Conservation (phyloP, 2,113 vertebrate genomes). For the Halichoerus grypus region DNA sequence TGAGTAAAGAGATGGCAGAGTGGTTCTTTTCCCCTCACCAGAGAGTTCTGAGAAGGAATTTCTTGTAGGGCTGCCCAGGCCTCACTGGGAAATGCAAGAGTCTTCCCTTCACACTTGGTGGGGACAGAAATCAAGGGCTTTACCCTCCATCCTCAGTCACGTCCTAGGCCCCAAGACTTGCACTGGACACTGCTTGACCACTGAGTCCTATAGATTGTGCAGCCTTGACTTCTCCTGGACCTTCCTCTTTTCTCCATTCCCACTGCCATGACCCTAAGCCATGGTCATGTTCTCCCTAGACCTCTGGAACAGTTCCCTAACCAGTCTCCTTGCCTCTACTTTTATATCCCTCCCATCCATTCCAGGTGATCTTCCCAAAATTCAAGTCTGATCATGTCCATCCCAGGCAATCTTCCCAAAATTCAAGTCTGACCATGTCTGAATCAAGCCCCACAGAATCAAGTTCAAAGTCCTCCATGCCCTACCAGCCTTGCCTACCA, state of each 20-base stretch:
- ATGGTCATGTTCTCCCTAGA: not conserved
- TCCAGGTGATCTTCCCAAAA: not conserved
- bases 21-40: not conserved
- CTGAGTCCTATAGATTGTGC: not conserved
- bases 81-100: not conserved
- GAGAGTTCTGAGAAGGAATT: not conserved
- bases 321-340: not conserved
- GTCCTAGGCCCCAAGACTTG: not conserved
- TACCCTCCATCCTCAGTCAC: not conserved
- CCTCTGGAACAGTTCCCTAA: not conserved
- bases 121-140: not conserved
- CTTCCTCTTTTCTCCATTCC: not conserved
- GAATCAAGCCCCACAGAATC: not conserved
- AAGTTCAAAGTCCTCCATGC: not conserved
- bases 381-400: not conserved
- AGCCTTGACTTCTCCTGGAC: not conserved
- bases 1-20: not conserved
- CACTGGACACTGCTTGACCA: no score
- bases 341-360: not conserved
- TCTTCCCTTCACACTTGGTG: not conserved
- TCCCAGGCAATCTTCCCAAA: not conserved
- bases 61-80: not conserved
- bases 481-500: not conserved
- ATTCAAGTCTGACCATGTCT: not conserved
- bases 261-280: not conserved